Evolutionary conservation across 2,113 vertebrate species (phyloP), one percentile per base, ranked within the genome.

Genomic region (Tricholaema leucomelas): DNA sequence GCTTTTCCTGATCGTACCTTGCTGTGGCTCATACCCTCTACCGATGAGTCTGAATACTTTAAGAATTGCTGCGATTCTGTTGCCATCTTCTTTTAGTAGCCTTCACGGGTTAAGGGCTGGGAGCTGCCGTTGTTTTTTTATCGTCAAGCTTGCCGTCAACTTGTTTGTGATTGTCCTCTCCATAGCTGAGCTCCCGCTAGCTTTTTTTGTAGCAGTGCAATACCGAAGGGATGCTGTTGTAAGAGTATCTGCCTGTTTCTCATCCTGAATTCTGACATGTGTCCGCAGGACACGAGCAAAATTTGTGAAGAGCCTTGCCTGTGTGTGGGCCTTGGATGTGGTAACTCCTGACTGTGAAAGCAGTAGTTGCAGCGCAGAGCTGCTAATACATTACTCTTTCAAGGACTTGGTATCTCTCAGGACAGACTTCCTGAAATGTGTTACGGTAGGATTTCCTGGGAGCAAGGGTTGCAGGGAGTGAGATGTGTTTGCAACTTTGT

Each of bases 1-100:
- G 28, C 2, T 59, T 31, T 38, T 66, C 4, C 46, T 35, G 31
- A 1, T 14, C 9, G 0, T 40, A 0, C 16, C 18, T 58, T 44
- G 11, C 33, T 12, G 44, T 60, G 67, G 25, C n/a, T 61, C 30
- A 0, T 42, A 30, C 7, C 8, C 36, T 55, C n/a, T 48, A 4
- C 21, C 18, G 15, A 81, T 9, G 15, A 17, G 30, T 74, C 31
- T 50, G 56, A 36, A 13, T 3, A 21, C 55, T 66, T 55, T 31
- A 48, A 52, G 40, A 46, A 55, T 78, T 84, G 33, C 40, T 66
- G 70, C 28, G 17, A 8, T 46, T 59, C 17, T 15, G 42, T 74
- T 7, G 11, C 35, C 5, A 4, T 15, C 70, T 50, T 17, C 36
- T 86, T 84, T 52, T 61, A 81, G 42, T 31, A 46, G 54, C 15